These are phyloP conservation scores for Hirtodrosophila trivittata DNA, from an alignment of 2,888 invertebrate genomes.

Conservation along the genomic window DNA sequence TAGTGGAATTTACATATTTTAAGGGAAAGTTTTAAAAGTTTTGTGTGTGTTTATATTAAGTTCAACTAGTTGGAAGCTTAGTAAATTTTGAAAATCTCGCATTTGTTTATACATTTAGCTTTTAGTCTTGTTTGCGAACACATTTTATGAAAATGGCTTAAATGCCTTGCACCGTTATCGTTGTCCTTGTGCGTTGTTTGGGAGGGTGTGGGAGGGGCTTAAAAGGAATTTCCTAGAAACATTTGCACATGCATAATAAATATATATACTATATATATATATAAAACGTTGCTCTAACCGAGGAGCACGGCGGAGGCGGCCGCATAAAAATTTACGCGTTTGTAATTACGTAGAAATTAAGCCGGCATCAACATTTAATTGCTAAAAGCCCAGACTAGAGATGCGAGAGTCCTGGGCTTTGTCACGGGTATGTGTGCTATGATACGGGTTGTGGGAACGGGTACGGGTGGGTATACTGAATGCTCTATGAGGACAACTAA, in stretches of 20 bases:
- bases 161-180: conserved; percentile 10
- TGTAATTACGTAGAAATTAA: conserved; percentile 75
- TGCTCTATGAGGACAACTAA: conserved; percentile 7
- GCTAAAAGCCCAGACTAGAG: conserved; percentile 54
- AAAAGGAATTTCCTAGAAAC: conserved; percentile 57
- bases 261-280: neutral
- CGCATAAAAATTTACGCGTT: conserved; percentile 69
- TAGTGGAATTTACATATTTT: conserved; percentile 4
- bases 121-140: conserved; percentile 17
- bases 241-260: conserved; percentile 56
- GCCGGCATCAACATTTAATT: conserved; percentile 76
- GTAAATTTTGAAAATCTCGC: conserved; percentile 3
- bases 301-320: conserved; percentile 35
- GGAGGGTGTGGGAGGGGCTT: conserved; percentile 29
- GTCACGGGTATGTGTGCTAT: neutral
- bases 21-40: conserved; percentile 1
- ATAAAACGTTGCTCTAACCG: no score
- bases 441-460: neutral
- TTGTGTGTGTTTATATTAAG: conserved; percentile 1
- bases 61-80: conserved; percentile 1
- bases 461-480: neutral
- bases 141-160: conserved; percentile 20
- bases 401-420: no score
- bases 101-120: no score
- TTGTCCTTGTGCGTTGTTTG: conserved; percentile 8